These are phyloP conservation scores for Onychomys torridus DNA, from an alignment of 2,797 vertebrate genomes.

Conservation along the genomic window DNA sequence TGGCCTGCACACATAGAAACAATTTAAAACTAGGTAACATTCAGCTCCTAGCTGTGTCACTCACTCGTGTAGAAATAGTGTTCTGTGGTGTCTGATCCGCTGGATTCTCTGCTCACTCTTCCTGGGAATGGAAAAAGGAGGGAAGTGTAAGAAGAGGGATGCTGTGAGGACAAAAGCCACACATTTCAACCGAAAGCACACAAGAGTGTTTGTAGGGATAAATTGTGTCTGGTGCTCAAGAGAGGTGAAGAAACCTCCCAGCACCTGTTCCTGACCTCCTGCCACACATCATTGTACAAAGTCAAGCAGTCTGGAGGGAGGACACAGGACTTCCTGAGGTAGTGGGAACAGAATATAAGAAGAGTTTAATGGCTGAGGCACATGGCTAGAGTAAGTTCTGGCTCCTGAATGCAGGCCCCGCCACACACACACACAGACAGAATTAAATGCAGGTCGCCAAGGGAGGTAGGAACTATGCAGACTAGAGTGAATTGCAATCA, in stretches of 20 bases:
- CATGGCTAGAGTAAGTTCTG: not conserved
- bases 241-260: not conserved
- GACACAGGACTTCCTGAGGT: conserved; percentile 25
- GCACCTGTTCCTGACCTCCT: not conserved
- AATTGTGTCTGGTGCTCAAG: not conserved
- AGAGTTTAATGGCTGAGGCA: not conserved
- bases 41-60: not conserved
- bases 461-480: conserved; percentile 47
- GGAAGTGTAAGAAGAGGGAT: not conserved
- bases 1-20: not conserved
- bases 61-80: conserved; percentile 10
- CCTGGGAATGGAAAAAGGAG: not conserved
- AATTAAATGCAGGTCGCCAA: conserved; percentile 54
- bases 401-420: not conserved
- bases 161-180: conserved; percentile 23
- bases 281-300: conserved; percentile 33
- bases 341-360: conserved; percentile 45
- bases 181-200: conserved; percentile 24
- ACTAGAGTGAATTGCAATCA: conserved; percentile 55
- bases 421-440: conserved; percentile 14
- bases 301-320: not conserved
- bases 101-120: not conserved
- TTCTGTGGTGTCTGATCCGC: not conserved
- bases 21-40: not conserved
- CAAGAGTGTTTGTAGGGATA: not conserved